A percentile compares a stretch with the other conserved stretches of the same genome.
Evolutionary conservation across 2,797 vertebrate species (phyloP).

Genomic region (Siniperca scherzeri): DNA sequence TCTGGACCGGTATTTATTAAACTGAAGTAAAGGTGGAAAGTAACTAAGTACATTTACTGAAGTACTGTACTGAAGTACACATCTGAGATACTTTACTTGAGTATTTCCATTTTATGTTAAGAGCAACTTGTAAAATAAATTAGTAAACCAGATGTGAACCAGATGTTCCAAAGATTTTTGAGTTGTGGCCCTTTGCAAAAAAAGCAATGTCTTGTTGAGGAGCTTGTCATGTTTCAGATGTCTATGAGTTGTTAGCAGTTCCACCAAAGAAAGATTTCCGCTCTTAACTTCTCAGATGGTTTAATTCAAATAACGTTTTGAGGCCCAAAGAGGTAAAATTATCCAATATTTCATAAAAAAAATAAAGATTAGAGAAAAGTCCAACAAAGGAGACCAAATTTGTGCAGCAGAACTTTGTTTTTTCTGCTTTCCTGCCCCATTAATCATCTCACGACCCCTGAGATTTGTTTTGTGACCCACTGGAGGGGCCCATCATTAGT

Average conservation of each 20-base stretch:
- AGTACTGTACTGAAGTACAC: neutral
- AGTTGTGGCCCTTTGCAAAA: neutral
- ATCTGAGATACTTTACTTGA: neutral
- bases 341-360: neutral
- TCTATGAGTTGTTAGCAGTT: neutral
- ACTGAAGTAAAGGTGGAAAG: neutral
- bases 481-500: neutral
- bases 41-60: neutral
- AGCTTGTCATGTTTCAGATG: neutral
- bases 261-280: too few species aligned
- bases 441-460: neutral
- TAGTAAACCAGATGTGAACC: neutral
- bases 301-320: neutral
- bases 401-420: neutral
- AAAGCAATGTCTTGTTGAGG: neutral
- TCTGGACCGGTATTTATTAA: conserved; percentile 20
- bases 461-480: neutral
- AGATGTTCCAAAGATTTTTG: neutral
- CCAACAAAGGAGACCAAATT: neutral
- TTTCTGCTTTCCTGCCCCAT: neutral
- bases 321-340: neutral
- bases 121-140: neutral
- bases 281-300: neutral
- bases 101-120: neutral
- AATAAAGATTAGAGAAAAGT: neutral